Evolutionary conservation across 2,797 vertebrate genomes (phyloP), one percentile per base, ranked within the genome.

Genomic region (Hirundo rustica): DNA sequence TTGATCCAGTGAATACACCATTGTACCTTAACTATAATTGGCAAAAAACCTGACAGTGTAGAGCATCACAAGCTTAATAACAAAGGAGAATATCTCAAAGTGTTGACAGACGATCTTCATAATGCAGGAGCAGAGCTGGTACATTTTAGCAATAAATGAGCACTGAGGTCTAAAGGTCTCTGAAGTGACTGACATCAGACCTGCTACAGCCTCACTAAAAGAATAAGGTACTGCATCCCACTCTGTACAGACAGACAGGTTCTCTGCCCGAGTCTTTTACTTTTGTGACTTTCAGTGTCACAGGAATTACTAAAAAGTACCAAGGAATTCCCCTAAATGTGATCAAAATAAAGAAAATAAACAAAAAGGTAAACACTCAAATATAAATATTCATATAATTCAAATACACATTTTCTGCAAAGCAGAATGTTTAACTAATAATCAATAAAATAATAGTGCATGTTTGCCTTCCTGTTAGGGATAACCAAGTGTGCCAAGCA

Each of bases 11-110:
- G 99, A 99, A 99, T 99, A 99, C 99, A 99, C 98, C 98, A 99
- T 99, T 99, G 99, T 99, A 99, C 98, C 99, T 99, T 99, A 98
- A 99, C 98, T 99, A 98, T 99, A 99, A 99, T 99, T 99, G 99
- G 99, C 99, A 99, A 98, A 98, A 98, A 99, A 98, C 98, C 99
- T 99, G 99, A 99, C 99, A 99, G 98, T 99, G 98, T 98, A 97
- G 98, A 98, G 98, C 98, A 98, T 98, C 98, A 98, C 98, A 98
- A 98, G 99, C 98, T 98, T 98, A 98, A 99, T 99, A 99, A 99
- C 99, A 99, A 99, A 99, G 99, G 99, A 98, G 98, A 98, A 98
- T 98, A 98, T 98, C 98, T 98, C 98, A 98, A 98, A 98, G 98
- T 98, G 98, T 99, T 98, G 99, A 99, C 99, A 99, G 99, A 99